These are phyloP conservation scores for Phortica magna DNA, from an alignment of 2,888 invertebrate genomes.

Conservation along the genomic window DNA sequence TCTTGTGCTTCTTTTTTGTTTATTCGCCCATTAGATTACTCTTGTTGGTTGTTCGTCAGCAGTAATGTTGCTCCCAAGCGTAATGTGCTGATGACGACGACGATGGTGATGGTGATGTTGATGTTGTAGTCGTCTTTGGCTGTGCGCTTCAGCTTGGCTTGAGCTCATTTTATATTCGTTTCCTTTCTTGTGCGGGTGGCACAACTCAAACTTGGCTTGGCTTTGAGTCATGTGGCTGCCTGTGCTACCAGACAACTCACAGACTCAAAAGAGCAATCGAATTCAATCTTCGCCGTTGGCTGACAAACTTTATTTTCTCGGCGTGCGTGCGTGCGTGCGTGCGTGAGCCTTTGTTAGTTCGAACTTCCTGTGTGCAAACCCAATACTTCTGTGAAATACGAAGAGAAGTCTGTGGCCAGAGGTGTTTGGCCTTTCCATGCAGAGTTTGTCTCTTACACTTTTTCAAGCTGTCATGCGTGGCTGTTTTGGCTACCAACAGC, in stretches of 20 bases:
- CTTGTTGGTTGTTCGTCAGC: not conserved
- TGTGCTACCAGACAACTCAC: not conserved
- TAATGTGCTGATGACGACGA: not conserved
- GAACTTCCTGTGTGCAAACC: not conserved
- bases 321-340: not conserved
- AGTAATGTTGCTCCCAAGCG: not conserved
- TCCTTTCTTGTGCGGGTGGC: not conserved
- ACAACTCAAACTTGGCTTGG: not conserved
- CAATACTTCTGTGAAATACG: not conserved
- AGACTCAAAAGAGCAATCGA: no score
- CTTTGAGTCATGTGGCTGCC: not conserved
- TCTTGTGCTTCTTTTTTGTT: not conserved
- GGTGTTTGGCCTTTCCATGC: conserved; percentile 17
- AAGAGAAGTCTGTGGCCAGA: not conserved
- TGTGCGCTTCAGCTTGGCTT: not conserved
- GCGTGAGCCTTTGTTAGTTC: not conserved
- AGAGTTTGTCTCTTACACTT: not conserved
- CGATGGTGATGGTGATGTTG: not conserved
- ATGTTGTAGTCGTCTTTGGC: not conserved
- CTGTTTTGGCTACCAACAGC: not conserved
- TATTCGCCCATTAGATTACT: not conserved
- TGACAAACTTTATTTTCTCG: no score
- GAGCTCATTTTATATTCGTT: not conserved
- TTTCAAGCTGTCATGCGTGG: not conserved
- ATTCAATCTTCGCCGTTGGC: no score